These are phyloP conservation scores for Phenacoccus solenopsis DNA, from an alignment of 1,140 invertebrate genomes.

Conservation along the genomic window DNA sequence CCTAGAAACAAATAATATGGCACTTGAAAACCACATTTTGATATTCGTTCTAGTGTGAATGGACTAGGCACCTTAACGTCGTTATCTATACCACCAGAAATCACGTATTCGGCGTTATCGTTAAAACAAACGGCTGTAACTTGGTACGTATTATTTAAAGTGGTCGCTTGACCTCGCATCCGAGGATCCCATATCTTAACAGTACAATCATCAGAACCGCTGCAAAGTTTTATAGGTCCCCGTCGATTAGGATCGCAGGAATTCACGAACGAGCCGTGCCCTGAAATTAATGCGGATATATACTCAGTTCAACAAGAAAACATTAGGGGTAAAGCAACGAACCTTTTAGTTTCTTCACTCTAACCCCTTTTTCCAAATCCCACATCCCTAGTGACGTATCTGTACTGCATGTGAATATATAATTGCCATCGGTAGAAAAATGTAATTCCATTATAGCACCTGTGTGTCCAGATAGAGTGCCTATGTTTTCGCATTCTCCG, in stretches of 20 bases:
- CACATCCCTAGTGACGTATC: slow-evolving; percentile 92
- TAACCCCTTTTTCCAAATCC: slow-evolving; percentile 76
- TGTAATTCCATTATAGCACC: slow-evolving; percentile 94
- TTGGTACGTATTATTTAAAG: slow-evolving; percentile 70
- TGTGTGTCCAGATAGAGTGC: slow-evolving; percentile 80
- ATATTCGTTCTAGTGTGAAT: not conserved
- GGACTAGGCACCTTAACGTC: slow-evolving; percentile 66
- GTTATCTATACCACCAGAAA: slow-evolving; percentile 91
- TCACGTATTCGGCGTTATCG: slow-evolving; percentile 85
- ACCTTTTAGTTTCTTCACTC: slow-evolving; percentile 84
- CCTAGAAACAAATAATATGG: slow-evolving; percentile 30
- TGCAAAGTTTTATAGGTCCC: slow-evolving; percentile 78
- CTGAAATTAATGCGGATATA: slow-evolving; percentile 29
- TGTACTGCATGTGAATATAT: slow-evolving; percentile 83
- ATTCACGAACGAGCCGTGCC: slow-evolving; percentile 82
- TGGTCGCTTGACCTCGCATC: slow-evolving; percentile 55
- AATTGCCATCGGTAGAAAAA: slow-evolving; percentile 85
- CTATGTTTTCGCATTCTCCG: slow-evolving; percentile 95
- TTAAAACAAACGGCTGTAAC: slow-evolving; percentile 89
- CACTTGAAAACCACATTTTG: not conserved
- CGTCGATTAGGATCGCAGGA: slow-evolving; percentile 63
- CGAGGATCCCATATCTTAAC: slow-evolving; percentile 83
- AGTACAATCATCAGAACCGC: slow-evolving; percentile 89
- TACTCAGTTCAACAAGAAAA: no score
- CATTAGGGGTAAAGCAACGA: not conserved